Percentiles rank a stretch among this genome's conserved stretches.
Conservation (phyloP, 2,797 vertebrate genomes). For the Pogoniulus pusillus region DNA sequence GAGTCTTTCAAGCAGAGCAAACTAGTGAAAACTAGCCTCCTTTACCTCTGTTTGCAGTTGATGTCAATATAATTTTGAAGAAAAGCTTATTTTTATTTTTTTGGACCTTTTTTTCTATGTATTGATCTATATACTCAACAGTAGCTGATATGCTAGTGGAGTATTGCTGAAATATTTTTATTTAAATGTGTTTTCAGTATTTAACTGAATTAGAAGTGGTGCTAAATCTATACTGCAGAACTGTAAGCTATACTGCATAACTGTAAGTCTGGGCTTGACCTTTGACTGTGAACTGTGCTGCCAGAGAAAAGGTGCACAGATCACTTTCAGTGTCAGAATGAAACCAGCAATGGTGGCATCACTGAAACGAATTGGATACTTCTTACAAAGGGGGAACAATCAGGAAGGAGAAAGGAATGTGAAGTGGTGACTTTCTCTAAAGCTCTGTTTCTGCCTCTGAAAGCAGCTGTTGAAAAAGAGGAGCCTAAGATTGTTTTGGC, state of each 20-base stretch:
- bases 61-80: neutral
- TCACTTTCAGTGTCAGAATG: fast-evolving
- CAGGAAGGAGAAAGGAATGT: neutral
- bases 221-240: neutral
- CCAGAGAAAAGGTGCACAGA: neutral
- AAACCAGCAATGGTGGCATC: neutral
- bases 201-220: neutral
- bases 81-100: neutral
- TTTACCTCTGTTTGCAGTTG: no score
- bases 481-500: neutral
- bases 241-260: neutral
- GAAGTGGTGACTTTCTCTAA: neutral
- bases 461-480: neutral
- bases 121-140: neutral
- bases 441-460: neutral
- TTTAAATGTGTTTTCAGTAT: neutral
- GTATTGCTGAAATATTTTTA: neutral
- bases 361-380: neutral
- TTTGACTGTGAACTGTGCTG: neutral
- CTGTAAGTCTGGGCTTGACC: neutral
- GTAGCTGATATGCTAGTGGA: neutral
- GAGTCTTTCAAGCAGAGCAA: neutral
- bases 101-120: neutral
- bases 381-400: neutral
- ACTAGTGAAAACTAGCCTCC: neutral